Conservation (phyloP, 2,888 invertebrate species). For the Cremastobaeus sp. region DNA sequence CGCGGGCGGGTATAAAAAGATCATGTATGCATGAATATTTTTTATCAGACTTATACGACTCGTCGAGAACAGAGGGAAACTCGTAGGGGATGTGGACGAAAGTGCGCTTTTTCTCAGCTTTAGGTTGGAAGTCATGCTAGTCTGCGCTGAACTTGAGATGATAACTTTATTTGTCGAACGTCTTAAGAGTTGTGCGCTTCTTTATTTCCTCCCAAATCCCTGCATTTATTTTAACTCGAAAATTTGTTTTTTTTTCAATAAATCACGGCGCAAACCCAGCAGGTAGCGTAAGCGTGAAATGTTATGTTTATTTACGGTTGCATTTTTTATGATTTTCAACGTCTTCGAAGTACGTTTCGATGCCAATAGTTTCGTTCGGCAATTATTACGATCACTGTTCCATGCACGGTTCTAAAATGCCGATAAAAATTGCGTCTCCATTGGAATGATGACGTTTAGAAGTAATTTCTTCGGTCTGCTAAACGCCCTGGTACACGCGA, state of each 20-base stretch:
- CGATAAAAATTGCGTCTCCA: conserved; percentile 16
- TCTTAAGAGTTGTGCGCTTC: conserved; percentile 14
- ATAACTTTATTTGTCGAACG: conserved; percentile 46
- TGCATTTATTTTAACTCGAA: conserved; percentile 8
- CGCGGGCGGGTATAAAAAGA: conserved; percentile 4
- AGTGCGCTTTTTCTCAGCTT: conserved; percentile 19
- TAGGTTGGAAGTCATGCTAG: conserved; percentile 30
- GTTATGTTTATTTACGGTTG: too few species aligned
- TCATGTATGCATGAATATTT: conserved; percentile 23
- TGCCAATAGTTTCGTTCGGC: too few species aligned
- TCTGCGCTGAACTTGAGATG: conserved; percentile 37
- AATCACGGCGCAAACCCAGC: too few species aligned
- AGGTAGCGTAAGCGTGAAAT: too few species aligned
- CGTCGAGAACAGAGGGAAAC: conserved; percentile 15
- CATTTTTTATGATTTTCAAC: too few species aligned
- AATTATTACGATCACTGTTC: conserved; percentile 12
- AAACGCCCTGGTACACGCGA: conserved; percentile 40
- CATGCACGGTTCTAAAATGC: conserved; percentile 14
- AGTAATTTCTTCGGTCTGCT: conserved; percentile 46
- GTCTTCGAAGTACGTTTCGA: too few species aligned
- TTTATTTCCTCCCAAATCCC: background rate
- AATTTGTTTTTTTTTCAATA: too few species aligned
- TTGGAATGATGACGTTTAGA: conserved; percentile 41
- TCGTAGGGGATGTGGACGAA: conserved; percentile 27
- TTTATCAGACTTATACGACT: conserved; percentile 18